These are phyloP conservation scores for Amiota mariae DNA, from an alignment of 2,888 invertebrate genomes.

Conservation along the genomic window DNA sequence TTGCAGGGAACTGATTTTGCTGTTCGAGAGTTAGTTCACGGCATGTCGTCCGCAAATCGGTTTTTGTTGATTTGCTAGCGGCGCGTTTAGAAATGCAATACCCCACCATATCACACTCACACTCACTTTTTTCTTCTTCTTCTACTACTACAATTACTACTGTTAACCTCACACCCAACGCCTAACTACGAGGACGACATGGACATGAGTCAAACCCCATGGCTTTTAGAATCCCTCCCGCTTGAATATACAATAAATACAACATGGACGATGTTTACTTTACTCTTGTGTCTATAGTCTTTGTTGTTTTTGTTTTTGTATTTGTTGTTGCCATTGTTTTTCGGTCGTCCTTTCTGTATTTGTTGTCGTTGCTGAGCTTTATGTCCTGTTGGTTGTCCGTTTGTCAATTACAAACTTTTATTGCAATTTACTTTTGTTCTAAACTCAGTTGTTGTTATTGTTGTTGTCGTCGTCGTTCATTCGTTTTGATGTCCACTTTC, in stretches of 20 bases:
- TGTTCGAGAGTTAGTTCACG: slow-evolving; percentile 37
- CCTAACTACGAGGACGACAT: not conserved
- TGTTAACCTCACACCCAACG: not conserved
- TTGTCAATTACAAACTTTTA: slow-evolving; percentile 69
- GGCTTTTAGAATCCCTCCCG: no score
- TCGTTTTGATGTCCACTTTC: no score
- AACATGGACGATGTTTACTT: not conserved
- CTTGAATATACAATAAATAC: not conserved
- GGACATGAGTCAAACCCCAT: no score
- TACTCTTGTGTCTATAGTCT: slow-evolving; percentile 12
- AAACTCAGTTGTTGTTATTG: slow-evolving; percentile 45
- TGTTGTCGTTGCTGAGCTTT: slow-evolving; percentile 15
- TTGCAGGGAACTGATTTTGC: slow-evolving; percentile 43
- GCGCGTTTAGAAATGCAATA: slow-evolving; percentile 58
- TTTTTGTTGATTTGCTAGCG: slow-evolving; percentile 65
- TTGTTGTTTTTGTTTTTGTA: slow-evolving; percentile 5
- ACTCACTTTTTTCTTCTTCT: not conserved
- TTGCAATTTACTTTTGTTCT: slow-evolving; percentile 68
- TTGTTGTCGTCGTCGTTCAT: no score
- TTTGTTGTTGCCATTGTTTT: slow-evolving; percentile 12
- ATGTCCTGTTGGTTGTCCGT: slow-evolving; percentile 65
- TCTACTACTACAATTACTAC: not conserved
- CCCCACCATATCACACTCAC: slow-evolving; percentile 42
- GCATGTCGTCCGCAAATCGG: slow-evolving; percentile 62
- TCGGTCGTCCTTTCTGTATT: not conserved